These are phyloP conservation scores for Apotomis betuletana DNA, from an alignment of 2,888 invertebrate genomes.

Conservation along the genomic window DNA sequence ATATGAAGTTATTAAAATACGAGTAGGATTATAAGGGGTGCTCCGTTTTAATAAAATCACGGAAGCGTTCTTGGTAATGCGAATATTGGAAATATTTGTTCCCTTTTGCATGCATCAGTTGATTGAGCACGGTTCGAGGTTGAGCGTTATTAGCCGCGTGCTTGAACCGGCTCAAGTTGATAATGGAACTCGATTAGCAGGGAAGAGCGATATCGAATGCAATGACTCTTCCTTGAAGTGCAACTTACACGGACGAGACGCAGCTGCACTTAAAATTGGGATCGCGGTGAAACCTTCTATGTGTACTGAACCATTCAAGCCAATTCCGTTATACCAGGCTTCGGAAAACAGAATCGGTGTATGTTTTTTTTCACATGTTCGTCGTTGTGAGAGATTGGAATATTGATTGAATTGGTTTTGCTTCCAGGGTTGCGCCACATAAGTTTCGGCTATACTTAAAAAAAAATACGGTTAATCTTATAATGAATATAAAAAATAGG, in stretches of 20 bases:
- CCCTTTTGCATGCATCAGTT: conserved; percentile 13
- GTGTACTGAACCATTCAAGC: not conserved
- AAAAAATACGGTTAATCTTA: no score
- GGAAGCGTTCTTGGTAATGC: not conserved
- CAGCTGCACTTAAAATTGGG: conserved; percentile 3
- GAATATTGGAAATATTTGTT: not conserved
- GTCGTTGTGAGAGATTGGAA: not conserved
- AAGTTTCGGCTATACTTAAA: no score
- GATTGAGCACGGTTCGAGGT: not conserved
- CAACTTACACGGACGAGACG: not conserved
- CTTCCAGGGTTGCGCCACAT: not conserved
- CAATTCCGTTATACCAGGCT: not conserved
- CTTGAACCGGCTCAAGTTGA: not conserved
- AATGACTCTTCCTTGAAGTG: not conserved
- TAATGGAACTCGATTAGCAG: conserved; percentile 8
- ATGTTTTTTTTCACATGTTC: not conserved
- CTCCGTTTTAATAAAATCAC: conserved; percentile 1
- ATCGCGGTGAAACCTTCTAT: not conserved
- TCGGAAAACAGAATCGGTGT: not conserved
- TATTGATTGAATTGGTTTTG: not conserved
- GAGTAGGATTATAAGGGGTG: not conserved
- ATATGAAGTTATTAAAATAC: not conserved
- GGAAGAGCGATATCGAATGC: not conserved
- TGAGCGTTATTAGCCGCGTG: not conserved
- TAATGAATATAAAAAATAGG: no score